Base-by-base conservation (phyloP, 2,888 invertebrate species). In the Adelphocoris suturalis region DNA sequence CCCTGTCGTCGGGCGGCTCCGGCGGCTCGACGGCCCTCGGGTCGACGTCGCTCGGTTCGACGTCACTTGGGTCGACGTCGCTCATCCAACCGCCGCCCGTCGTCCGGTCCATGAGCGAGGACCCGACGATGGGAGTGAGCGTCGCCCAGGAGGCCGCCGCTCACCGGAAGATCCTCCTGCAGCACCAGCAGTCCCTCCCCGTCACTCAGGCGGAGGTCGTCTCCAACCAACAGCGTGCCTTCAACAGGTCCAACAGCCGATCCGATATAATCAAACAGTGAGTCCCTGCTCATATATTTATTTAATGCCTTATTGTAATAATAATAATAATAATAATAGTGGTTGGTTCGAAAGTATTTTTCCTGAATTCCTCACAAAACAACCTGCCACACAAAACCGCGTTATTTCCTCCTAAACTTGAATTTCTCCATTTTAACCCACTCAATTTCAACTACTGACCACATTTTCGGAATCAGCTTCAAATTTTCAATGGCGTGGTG, bases 191-290 rank as follows among this genome's bases (percentile, higher is more conserved):
- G 89, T 93, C 90, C 91, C 92, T 91, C 76, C 92, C 93, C 91
- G 91, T 92, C 91, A 91, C 92, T 91, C 91, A 91, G 78, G 92
- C 91, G 12, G 92, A 92, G 78, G 90, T 90, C 27, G 86, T 87
- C 28, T 92, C 89, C 92, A 93, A 90, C 86, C 82, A 91, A 92
- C 89, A 89, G 92, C 94, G 94, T 90, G 92, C 93, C 91, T 92
- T 94, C 92, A 92, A 93, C 91, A 92, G 94, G 89, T 93, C 94
- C 86, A 90, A 86, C 80, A 90, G 47, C 89, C 90, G 19, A 93
- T 90, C 93, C 75, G 94, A 94, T 90, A 93, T 93, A 37, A 93
- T 94, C 57, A 93, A 93, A 92, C 93, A 93, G 94, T 94, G 89
- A 92, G 93, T 92, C 16, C n/a, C n/a, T n/a, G n/a, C n/a, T n/a